These are phyloP conservation scores for Chalcosyrphus nemorum DNA, from an alignment of 2,888 invertebrate genomes.

Conservation along the genomic window DNA sequence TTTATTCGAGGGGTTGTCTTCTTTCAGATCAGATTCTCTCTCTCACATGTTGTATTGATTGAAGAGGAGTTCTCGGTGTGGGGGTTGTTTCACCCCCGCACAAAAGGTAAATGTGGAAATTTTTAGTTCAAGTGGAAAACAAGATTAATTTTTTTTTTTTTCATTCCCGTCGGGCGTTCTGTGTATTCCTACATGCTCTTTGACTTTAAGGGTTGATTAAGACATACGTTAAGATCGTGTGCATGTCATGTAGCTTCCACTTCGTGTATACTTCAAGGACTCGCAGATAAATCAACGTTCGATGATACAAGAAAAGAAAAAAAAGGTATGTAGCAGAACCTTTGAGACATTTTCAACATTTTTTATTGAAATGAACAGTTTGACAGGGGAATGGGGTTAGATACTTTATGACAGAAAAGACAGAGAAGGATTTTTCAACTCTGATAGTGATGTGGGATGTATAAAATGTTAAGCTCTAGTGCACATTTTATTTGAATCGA, in stretches of 20 bases:
- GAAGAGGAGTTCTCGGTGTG: conserved; percentile 34
- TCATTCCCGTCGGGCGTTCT: conserved; percentile 12
- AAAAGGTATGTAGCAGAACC: not conserved
- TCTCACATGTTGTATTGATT: conserved; percentile 59
- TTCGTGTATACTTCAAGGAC: not conserved
- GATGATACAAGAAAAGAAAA: not conserved
- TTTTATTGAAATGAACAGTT: conserved; percentile 40
- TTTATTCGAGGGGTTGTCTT: conserved; percentile 57
- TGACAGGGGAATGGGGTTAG: not conserved
- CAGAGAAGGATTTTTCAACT: not conserved
- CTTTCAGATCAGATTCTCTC: conserved; percentile 48
- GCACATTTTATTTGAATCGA: conserved; percentile 61
- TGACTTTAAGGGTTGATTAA: conserved; percentile 69
- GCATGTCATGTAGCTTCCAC: conserved; percentile 33
- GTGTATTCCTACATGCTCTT: conserved; percentile 14
- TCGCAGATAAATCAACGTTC: conserved; percentile 6
- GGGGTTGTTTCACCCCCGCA: not conserved
- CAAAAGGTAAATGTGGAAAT: conserved; percentile 53
- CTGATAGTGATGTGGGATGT: not conserved
- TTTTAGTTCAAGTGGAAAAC: conserved; percentile 71
- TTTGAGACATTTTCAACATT: conserved; percentile 26
- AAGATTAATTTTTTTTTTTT: conserved; percentile 70
- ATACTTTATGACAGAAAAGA: not conserved
- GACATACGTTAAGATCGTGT: conserved; percentile 54
- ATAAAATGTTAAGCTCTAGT: conserved; percentile 29